Conservation (phyloP, 2,797 vertebrate species). For the Phrynocephalus forsythii region DNA sequence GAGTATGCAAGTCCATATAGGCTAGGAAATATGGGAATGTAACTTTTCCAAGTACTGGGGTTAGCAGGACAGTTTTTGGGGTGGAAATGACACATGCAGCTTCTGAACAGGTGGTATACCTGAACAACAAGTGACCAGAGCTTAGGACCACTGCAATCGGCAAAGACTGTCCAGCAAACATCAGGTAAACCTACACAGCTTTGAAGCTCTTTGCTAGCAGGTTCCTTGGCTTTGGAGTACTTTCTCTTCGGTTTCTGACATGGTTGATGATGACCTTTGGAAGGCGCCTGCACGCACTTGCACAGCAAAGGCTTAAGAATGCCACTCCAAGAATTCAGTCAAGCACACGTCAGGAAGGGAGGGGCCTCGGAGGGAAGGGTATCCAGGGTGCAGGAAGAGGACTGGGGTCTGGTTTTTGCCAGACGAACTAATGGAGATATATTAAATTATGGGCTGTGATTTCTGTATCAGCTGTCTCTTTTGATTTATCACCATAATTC, state of each 20-base stretch:
- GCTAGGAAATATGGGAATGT: not conserved
- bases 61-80: not conserved
- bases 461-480: slow-evolving; percentile 73
- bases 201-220: not conserved
- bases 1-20: too few species aligned
- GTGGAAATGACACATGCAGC: too few species aligned
- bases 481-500: slow-evolving; percentile 73
- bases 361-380: slow-evolving; percentile 33
- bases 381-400: slow-evolving; percentile 47
- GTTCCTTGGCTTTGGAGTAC: not conserved
- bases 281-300: not conserved
- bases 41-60: not conserved
- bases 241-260: not conserved
- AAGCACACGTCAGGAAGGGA: slow-evolving; percentile 46
- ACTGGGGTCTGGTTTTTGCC: slow-evolving; percentile 62
- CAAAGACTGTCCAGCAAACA: not conserved
- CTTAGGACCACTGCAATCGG: not conserved
- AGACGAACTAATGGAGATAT: slow-evolving; percentile 69
- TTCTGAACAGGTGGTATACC: too few species aligned
- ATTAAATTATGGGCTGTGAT: slow-evolving; percentile 74
- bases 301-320: not conserved
- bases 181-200: not conserved
- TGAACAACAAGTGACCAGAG: too few species aligned
- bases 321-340: slow-evolving; percentile 14
- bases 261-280: not conserved